Evolutionary conservation across 2,888 invertebrate genomes (phyloP), one percentile per base, ranked within the genome.

Genomic region (Drymonia ruficornis): DNA sequence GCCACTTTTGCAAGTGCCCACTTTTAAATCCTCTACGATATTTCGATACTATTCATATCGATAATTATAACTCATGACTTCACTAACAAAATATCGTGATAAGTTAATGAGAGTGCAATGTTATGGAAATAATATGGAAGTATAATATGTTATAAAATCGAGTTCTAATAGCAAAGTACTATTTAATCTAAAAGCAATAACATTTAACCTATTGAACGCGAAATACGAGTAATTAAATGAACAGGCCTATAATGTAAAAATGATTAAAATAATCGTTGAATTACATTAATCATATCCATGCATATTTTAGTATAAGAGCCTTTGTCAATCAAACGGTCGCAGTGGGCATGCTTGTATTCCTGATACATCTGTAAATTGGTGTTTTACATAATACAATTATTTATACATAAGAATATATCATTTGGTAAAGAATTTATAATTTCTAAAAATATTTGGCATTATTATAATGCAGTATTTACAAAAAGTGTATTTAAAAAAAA

Each of bases 271-370:
- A 64, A 65, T 56, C 49, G 53, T 58, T 62, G 54, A 67, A 65
- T 88, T 88, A 89, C 89, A 76, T 80, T 77, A 58, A 86, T 67
- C 67, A 89, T 68, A 38, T 89, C 89, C 85, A 87, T 78, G 86
- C 89, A 90, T 63, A 76, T 67, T 79, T 87, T 82, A 72, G 82
- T 71, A 71, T 78, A 81, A 61, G 80, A 78, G 74, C 82, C 83
- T 61, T 80, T 83, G 50, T 80, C 76, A 65, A 84, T 66, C 70
- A 87, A 76, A 67, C 74, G 74, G 76, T 90, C 87, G 86, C 91
- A 90, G 89, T 91, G 87, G 84, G 88, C 85, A 76, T 74, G 74
- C 84, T 86, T 88, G 86, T 84, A 89, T 67, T 84, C 74, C 75
- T 85, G 77, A 83, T 88, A 90, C 70, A 86, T 86, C 91, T 91